Evolutionary conservation across 2,113 vertebrate genomes (phyloP).

Genomic region (Perognathus longimembris): DNA sequence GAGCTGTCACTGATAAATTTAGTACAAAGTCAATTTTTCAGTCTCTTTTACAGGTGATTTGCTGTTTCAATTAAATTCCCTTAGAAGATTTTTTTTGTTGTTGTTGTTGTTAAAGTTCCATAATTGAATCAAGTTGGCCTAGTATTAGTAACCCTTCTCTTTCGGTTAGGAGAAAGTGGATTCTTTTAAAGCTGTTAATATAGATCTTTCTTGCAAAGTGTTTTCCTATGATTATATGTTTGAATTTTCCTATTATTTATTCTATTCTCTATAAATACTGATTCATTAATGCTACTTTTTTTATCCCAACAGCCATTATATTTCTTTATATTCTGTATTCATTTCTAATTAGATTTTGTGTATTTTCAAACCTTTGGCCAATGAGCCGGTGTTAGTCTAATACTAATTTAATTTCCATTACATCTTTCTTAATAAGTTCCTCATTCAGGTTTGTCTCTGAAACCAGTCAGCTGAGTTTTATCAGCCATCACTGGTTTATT

Average conservation of each 20-base stretch:
- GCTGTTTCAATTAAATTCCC: neutral
- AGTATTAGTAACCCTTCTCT: neutral
- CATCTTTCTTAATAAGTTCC: neutral
- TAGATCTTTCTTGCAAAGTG: neutral
- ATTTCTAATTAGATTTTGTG: neutral
- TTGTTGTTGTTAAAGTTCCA: neutral
- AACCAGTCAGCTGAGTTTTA: neutral
- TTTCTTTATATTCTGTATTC: neutral
- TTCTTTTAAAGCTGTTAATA: neutral
- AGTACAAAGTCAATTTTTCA: neutral
- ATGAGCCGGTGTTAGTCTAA: neutral
- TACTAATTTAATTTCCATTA: neutral
- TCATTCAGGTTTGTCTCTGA: neutral
- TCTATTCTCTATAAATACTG: neutral
- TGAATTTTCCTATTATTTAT: neutral
- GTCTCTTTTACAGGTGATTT: neutral
- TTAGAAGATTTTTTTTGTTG: neutral
- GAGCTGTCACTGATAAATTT: neutral
- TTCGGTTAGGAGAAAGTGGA: neutral
- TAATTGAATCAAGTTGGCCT: neutral
- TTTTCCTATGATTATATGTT: neutral
- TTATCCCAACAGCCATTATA: neutral
- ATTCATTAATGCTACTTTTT: neutral
- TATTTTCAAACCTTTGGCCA: neutral
- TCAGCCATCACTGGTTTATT: neutral